Evolutionary conservation across 1,140 invertebrate species (phyloP), one percentile per base, ranked within the genome.

Genomic region (Drosophila nasuta): DNA sequence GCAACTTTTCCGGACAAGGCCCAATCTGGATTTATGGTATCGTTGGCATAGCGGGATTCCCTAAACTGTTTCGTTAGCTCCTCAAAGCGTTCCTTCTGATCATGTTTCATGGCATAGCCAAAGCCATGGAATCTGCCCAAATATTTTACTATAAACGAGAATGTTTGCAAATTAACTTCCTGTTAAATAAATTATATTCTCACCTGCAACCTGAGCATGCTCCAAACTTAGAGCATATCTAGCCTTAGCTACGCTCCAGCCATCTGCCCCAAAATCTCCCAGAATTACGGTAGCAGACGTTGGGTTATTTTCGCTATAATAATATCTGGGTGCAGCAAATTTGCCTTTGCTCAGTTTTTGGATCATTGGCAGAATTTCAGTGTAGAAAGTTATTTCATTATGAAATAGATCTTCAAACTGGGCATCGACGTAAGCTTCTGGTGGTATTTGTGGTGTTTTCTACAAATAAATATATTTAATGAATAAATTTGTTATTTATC

Each of bases 381-480:
- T 83, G 25, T 92, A 92, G n/a, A 91, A 88, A n/a, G 59, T 11
- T 7, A 92, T 81, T 56, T 92, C 91, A 45, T 92, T 92, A 20
- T 49, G 64, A 25, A 92, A 92, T 0, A 92, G 51, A 2, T 59
- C 30, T 3, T 35, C 43, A 28, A 92, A 91, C 17, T 82, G 72
- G 1, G 88, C 13, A 0, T 41, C 1, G 0, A 78, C 75, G 49
- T 72, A 92, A 0, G 51, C 1, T 8, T 78, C 72, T 15, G 72
- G 45, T 1, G 91, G 72, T 1, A 92, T 11, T 1, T 46, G 13
- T 1, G 91, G 90, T 0, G 91, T 91, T 89, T 91, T 92, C 91
- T 92, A 33, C 4, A 43, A 1, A 43, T 13, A 13, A 5, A 6
- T 43, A n/a, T 10, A 3, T 25, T 5, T 43, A 5, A 6, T 43